phyloP scores from a whole-genome alignment of 2,113 vertebrate genomes.

The Triplophysa tibetana region DNA sequence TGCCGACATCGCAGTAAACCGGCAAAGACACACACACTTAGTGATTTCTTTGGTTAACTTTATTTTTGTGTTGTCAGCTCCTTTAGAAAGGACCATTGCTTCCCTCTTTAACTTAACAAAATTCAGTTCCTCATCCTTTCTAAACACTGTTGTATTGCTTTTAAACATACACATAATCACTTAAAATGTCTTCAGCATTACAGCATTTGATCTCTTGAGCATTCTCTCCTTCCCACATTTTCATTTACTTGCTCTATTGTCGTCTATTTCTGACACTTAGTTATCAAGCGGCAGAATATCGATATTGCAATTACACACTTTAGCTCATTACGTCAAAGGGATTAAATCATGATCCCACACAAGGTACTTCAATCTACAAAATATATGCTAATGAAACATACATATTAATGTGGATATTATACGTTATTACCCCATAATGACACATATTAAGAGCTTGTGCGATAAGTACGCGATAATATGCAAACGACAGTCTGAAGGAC shows the following conservation, averaged over 20 bases:
- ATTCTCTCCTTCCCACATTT: not conserved
- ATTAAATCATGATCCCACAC: slow-evolving; percentile 53
- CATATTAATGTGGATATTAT: slow-evolving; percentile 35
- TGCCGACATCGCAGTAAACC: not conserved
- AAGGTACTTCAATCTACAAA: slow-evolving; percentile 23
- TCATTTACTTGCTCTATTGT: not conserved
- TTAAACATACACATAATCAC: not conserved
- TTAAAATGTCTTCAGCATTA: not conserved
- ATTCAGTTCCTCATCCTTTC: not conserved
- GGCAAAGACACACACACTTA: not conserved
- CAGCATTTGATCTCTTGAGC: not conserved
- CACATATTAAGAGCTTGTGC: slow-evolving; percentile 16
- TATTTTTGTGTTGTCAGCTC: slow-evolving; percentile 8
- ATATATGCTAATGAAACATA: slow-evolving; percentile 16
- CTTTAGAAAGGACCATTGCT: not conserved
- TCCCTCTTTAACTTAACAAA: not conserved
- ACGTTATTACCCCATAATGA: slow-evolving; percentile 33
- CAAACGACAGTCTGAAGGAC: not conserved
- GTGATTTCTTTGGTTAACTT: not conserved
- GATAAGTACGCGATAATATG: slow-evolving; percentile 21
- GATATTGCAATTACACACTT: slow-evolving; percentile 59
- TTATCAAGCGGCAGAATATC: slow-evolving; percentile 57
- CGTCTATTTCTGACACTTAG: slow-evolving; percentile 1
- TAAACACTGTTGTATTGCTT: not conserved
- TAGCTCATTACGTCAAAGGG: slow-evolving; percentile 5